Base-by-base conservation (phyloP, 1,140 invertebrate species). In the Solenopsis fugax region DNA sequence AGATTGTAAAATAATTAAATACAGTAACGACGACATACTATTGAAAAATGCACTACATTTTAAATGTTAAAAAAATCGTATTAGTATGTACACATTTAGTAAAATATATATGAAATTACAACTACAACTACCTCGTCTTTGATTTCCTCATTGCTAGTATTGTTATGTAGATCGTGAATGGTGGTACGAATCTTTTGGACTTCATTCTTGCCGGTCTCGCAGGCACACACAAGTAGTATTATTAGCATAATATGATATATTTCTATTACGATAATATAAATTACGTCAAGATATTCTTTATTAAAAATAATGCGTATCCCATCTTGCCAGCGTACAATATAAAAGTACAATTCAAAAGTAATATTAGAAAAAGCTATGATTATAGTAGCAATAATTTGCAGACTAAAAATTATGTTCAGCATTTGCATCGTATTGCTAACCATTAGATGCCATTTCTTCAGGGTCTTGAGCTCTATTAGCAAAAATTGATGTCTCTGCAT, bases 281-380 rank as follows among this genome's bases (percentile, higher is more conserved):
- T 29, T 4, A 0, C 3, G 21, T 21, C 37, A 13, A 67, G 10
- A 41, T 45, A 0, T 0, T 21, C 18, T 1, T 0, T 2, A 13
- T 67, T 10, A 41, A 67, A 5, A 12, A 2, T 67, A 67, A 67
- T 12, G 1, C n/a, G 37, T 21, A 67, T 0, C 0, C 5, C n/a
- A 41, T 24, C n/a, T 16, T 10, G 0, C 64, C 64, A 67, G 4
- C 37, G 64, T 4, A 94, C n/a, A 60, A 94, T 77, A 56, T 90
- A 92, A 76, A 94, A 94, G 48, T 94, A 95, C 4, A 94, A 56
- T 6, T 91, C 91, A 37, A 95, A 94, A 0, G 94, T 94, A 1
- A 93, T 78, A 62, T 93, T 89, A 0, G 85, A 82, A 48, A 95
- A 95, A 0, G 93, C 93, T 0, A 91, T 67, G 0, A 89, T 88